Percentiles rank a stretch among this genome's conserved stretches.
These are phyloP conservation scores for Druon quercuslanigerum DNA, from an alignment of 1,140 invertebrate species.

Conservation along the genomic window DNA sequence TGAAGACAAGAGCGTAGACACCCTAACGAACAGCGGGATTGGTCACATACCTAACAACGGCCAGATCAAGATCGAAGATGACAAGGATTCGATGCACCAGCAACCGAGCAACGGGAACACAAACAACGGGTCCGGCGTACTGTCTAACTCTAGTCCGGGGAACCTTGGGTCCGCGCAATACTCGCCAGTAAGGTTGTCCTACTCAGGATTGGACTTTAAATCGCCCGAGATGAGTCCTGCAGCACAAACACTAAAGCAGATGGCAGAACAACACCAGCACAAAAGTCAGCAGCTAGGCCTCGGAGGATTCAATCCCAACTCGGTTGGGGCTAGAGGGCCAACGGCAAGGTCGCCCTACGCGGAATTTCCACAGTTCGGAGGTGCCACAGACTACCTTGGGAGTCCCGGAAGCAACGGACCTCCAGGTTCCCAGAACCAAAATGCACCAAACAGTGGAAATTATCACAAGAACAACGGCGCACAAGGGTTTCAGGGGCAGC, in stretches of 20 bases:
- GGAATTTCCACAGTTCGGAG: conserved; percentile 73
- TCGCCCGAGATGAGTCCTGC: conserved; percentile 86
- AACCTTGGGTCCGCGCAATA: conserved; percentile 69
- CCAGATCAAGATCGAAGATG: conserved; percentile 72
- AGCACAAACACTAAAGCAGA: conserved; percentile 94
- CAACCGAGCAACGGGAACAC: conserved; percentile 56
- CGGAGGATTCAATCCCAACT: conserved; percentile 67
- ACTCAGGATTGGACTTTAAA: conserved; percentile 77
- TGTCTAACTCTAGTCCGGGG: conserved; percentile 64
- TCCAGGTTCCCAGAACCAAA: conserved; percentile 59
- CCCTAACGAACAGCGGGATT: conserved; percentile 52
- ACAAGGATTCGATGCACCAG: conserved; percentile 69
- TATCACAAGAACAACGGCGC: conserved; percentile 75
- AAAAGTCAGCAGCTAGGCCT: conserved; percentile 79
- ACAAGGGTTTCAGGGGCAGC: conserved; percentile 66
- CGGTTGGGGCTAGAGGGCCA: conserved; percentile 64
- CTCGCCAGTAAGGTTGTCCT: conserved; percentile 71
- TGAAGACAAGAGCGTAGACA: conserved; percentile 77
- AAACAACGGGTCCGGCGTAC: conserved; percentile 49
- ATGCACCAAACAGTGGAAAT: conserved; percentile 44
- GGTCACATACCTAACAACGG: conserved; percentile 66
- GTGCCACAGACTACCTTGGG: conserved; percentile 72
- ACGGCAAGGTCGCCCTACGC: conserved; percentile 75
- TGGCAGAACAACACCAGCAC: conserved; percentile 97
- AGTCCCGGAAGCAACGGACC: conserved; percentile 72